Evolutionary conservation across 2,888 invertebrate genomes (phyloP).

Genomic region (Adelognathus sp.): DNA sequence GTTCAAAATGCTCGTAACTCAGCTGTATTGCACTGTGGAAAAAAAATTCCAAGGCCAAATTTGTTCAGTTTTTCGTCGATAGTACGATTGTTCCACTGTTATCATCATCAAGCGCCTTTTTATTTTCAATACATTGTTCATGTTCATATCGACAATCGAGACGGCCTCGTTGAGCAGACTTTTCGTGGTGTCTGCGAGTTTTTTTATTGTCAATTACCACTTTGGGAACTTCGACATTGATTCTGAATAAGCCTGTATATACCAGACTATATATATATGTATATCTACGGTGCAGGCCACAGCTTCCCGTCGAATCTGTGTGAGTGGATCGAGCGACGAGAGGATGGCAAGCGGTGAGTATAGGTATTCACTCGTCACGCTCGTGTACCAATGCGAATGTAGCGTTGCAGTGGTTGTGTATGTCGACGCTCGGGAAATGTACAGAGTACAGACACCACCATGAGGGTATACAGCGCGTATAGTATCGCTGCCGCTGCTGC

Average conservation of each 20-base stretch:
- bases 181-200: no score
- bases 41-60: no score
- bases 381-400: not conserved
- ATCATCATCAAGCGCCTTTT: no score
- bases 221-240: no score
- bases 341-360: not conserved
- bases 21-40: no score
- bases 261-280: not conserved
- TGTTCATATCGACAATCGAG: no score
- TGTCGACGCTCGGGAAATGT: slow-evolving; percentile 44
- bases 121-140: no score
- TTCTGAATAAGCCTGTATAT: not conserved
- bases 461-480: slow-evolving; percentile 14
- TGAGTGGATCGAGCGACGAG: slow-evolving; percentile 25
- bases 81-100: no score
- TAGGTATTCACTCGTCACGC: not conserved
- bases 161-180: no score
- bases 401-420: slow-evolving; percentile 37
- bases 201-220: no score
- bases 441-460: slow-evolving; percentile 23
- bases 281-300: not conserved
- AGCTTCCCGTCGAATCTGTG: not conserved
- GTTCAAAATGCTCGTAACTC: no score
- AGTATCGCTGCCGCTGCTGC: slow-evolving; percentile 72
- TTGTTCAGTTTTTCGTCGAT: no score